Conservation (phyloP, 2,113 vertebrate species). For the Tichodroma muraria region DNA sequence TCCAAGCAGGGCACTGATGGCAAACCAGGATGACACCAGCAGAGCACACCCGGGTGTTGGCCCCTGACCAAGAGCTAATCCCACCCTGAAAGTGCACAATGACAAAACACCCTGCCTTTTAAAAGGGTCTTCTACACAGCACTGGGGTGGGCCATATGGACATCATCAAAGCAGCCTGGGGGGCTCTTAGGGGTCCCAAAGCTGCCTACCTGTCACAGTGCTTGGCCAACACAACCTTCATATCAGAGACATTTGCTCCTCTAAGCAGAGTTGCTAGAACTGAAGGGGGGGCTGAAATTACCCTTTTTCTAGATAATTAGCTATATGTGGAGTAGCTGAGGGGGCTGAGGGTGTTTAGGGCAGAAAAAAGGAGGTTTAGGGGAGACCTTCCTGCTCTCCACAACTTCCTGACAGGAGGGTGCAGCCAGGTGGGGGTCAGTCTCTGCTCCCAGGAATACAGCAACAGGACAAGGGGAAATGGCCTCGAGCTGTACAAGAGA, state of each 20-base stretch:
- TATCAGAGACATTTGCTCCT: background rate
- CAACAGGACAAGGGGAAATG: background rate
- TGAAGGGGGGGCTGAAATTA: background rate
- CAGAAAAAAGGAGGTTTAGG: background rate
- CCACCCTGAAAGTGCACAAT: background rate
- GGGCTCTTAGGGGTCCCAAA: background rate
- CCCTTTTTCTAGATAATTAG: background rate
- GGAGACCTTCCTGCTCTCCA: background rate
- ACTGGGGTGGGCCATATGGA: background rate
- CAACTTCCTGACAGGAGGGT: background rate
- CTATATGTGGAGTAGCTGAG: background rate
- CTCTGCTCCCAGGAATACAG: background rate
- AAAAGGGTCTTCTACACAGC: background rate
- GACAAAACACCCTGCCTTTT: background rate
- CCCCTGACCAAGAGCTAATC: background rate
- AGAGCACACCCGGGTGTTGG: background rate
- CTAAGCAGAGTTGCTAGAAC: background rate
- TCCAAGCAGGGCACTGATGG: background rate
- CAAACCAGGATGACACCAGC: background rate
- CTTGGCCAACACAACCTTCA: background rate
- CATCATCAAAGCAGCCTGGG: background rate
- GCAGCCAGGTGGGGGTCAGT: background rate
- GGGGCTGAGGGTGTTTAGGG: background rate
- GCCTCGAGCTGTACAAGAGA: background rate
- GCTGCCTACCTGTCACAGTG: background rate